Evolutionary conservation across 2,113 vertebrate species (phyloP).

Genomic region (Vulpes vulpes): DNA sequence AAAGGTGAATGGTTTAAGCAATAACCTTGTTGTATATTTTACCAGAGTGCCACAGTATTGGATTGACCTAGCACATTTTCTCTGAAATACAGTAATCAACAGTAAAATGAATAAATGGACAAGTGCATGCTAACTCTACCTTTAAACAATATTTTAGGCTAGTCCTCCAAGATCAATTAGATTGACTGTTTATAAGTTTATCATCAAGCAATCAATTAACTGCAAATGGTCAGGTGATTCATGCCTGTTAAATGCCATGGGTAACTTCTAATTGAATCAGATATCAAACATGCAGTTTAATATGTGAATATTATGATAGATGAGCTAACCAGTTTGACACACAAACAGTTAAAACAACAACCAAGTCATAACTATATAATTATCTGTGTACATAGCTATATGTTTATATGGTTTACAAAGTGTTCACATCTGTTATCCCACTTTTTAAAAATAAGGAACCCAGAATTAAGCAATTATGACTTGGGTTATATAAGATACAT

Average conservation of each 20-base stretch:
- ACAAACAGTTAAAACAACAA: background rate
- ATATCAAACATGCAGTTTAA: background rate
- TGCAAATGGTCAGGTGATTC: background rate
- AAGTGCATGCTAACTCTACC: background rate
- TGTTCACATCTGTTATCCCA: background rate
- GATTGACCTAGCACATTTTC: background rate
- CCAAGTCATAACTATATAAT: background rate
- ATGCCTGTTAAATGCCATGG: background rate
- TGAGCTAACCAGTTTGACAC: background rate
- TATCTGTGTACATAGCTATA: background rate
- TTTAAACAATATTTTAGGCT: background rate
- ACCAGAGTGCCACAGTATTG: background rate
- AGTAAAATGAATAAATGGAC: background rate
- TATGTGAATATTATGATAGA: background rate
- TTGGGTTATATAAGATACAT: background rate
- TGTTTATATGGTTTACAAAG: background rate
- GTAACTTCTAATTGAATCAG: constrained; percentile 38
- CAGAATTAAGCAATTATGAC: background rate
- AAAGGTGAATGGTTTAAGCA: background rate
- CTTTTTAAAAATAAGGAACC: background rate
- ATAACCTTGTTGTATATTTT: background rate
- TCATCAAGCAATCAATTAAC: constrained; percentile 34
- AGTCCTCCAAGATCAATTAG: background rate
- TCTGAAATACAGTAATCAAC: background rate
- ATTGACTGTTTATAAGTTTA: constrained; percentile 24